Conservation (phyloP, 1,140 invertebrate genomes). For the Hyphantria cunea region DNA sequence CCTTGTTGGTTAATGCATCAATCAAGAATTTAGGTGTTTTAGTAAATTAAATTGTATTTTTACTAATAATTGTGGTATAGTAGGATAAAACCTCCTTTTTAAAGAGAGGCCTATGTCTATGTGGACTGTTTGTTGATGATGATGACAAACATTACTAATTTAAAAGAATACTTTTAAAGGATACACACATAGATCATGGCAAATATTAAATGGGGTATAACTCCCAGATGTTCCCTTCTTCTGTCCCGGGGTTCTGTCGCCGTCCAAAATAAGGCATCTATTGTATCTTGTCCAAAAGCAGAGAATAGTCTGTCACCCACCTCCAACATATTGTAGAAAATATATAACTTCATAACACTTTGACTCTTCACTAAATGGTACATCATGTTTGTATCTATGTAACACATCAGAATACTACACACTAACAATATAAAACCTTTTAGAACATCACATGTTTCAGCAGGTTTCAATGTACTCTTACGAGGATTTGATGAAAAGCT, state of each 20-base stretch:
- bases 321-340: slow-evolving; percentile 99
- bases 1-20: too few species aligned
- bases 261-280: slow-evolving; percentile 98
- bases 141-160: not conserved
- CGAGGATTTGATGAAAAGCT: slow-evolving; percentile 64
- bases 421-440: slow-evolving; percentile 95
- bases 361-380: slow-evolving; percentile 99
- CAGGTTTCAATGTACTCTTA: slow-evolving; percentile 88
- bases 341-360: slow-evolving; percentile 99
- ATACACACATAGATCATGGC: slow-evolving; percentile 97
- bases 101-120: too few species aligned
- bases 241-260: slow-evolving; percentile 95
- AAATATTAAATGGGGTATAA: slow-evolving; percentile 94
- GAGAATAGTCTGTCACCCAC: slow-evolving; percentile 97
- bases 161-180: slow-evolving; percentile 83
- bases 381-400: slow-evolving; percentile 98
- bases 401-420: slow-evolving; percentile 92
- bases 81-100: too few species aligned
- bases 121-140: too few species aligned
- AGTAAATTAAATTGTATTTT: too few species aligned
- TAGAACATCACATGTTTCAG: slow-evolving; percentile 97
- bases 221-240: slow-evolving; percentile 92
- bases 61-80: too few species aligned
- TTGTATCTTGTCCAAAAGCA: slow-evolving; percentile 98
- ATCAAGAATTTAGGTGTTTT: too few species aligned